Evolutionary conservation across 2,113 vertebrate genomes (phyloP), one percentile per base, ranked within the genome.

Genomic region (Sclerurus mexicanus): DNA sequence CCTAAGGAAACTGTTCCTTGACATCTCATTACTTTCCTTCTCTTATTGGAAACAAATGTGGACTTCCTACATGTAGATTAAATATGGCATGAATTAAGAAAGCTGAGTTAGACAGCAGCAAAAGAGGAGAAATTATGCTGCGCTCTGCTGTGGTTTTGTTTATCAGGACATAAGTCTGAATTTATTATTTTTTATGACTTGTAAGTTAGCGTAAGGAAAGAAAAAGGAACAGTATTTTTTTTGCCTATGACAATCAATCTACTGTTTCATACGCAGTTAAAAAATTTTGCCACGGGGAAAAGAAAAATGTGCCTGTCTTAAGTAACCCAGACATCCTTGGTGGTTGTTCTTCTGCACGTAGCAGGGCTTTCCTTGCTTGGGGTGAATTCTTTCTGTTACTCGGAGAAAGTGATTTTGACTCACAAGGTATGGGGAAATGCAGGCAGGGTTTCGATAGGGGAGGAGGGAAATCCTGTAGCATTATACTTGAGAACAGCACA

Each of bases 21-120:
- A 94, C 90, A 75, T 96, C 85, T 95, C 95, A 94, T 97, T 96
- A 96, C 83, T 96, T 96, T 94, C 64, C 25, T 93, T 66, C 90
- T 82, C 56, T 95, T 94, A 96, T 96, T 93, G 78, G 92, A 96
- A 96, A 94, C 96, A 97, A 96, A 97, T 96, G 96, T 95, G 80
- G 73, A 42, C 91, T 95, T 95, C 95, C 95, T 96, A 59, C 73
- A 40, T 0, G 0, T 42, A 78, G 83, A 95, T 96, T 94, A 92
- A 97, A 93, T 94, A 81, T 81, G 79, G 90, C 64, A 80, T 63
- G 80, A 93, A 91, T 96, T 95, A 95, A 75, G 79, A 88, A 88
- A 90, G 47, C 60, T 44, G 76, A 92, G 63, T 75, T 79, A 77
- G 56, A 72, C 35, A 76, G 85, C 88, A 92, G 88, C 31, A 67